Evolutionary conservation across 2,888 invertebrate species (phyloP).

Genomic region (Miltochrista miniata): DNA sequence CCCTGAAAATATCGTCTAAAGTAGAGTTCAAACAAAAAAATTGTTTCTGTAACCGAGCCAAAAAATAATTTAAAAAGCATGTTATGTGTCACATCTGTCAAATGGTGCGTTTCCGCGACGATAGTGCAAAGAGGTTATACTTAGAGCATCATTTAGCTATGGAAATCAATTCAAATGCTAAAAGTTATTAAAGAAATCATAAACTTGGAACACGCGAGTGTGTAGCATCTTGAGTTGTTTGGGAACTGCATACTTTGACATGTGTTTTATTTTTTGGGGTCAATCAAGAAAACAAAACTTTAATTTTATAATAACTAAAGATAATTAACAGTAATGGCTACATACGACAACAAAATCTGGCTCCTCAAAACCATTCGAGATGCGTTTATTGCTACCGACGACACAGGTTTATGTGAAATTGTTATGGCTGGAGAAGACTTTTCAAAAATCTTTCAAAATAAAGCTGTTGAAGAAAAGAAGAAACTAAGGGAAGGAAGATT

Average conservation of each 20-base stretch:
- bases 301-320: constrained; percentile 17
- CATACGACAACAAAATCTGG: constrained; percentile 97
- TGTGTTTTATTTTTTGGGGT: constrained; percentile 40
- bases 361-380: constrained; percentile 95
- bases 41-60: not conserved
- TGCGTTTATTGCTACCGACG: constrained; percentile 97
- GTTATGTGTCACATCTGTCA: not conserved
- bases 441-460: constrained; percentile 82
- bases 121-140: not conserved
- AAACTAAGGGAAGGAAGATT: constrained; percentile 58
- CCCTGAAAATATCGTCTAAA: too few species aligned
- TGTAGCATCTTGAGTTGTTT: constrained; percentile 37
- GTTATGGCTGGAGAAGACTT: constrained; percentile 94
- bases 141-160: constrained; percentile 8
- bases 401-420: constrained; percentile 96
- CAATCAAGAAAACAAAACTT: constrained; percentile 23
- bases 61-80: not conserved
- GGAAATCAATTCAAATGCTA: constrained; percentile 8
- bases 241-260: constrained; percentile 42
- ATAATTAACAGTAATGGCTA: constrained; percentile 87
- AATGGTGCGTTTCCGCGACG: not conserved
- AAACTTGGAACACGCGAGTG: constrained; percentile 17
- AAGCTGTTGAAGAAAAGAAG: constrained; percentile 70
- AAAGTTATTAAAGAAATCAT: not conserved
- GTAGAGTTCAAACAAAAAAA: too few species aligned